Evolutionary conservation across 2,797 vertebrate species (phyloP).

Genomic region (Artibeus lituratus): DNA sequence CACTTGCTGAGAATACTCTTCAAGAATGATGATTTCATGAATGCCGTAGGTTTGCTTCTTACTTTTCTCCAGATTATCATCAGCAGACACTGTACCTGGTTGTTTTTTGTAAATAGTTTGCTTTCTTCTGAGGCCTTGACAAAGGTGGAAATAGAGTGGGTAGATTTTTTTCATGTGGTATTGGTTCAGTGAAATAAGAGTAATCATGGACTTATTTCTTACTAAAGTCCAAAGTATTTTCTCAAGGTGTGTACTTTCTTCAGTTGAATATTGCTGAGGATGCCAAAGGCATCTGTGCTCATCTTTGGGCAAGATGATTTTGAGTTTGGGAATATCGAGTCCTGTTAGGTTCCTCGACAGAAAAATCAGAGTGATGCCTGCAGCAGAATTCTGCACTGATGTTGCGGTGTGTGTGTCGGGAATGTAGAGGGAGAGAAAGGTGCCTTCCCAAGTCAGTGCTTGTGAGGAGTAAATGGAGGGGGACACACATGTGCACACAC

Average conservation of each 20-base stretch:
- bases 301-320: neutral
- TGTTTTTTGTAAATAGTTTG: neutral
- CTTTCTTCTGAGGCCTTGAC: conserved; percentile 16
- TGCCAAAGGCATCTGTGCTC: neutral
- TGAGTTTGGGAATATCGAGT: neutral
- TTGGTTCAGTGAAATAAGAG: neutral
- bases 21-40: conserved; percentile 99
- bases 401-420: neutral
- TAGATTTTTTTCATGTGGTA: conserved; percentile 7
- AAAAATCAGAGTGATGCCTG: neutral
- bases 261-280: neutral
- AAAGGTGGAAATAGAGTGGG: conserved; percentile 5
- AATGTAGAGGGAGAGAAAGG: neutral
- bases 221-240: conserved; percentile 9
- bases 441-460: neutral
- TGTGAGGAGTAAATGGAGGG: neutral
- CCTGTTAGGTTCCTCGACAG: neutral
- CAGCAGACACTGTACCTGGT: neutral
- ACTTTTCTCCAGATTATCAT: conserved; percentile 10
- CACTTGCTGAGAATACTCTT: conserved; percentile 98
- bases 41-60: conserved; percentile 89
- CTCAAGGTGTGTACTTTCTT: neutral
- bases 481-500: neutral
- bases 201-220: neutral
- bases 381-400: neutral